Percentiles rank a stretch among this genome's conserved stretches.
Conservation (phyloP, 2,113 vertebrate species). For the Ageneiosus marmoratus region DNA sequence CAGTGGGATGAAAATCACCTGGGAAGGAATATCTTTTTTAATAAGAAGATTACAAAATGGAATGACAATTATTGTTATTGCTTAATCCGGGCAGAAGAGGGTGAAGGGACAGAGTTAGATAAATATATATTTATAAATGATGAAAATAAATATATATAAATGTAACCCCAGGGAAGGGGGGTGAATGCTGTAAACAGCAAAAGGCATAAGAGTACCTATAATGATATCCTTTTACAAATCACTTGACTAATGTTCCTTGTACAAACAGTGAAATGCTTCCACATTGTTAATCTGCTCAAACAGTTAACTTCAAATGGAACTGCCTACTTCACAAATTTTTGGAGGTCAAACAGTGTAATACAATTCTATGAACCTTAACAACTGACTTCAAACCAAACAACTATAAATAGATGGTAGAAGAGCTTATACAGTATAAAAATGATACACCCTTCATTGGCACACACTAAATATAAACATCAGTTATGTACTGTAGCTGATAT, state of each 20-base stretch:
- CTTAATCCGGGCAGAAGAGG: no score
- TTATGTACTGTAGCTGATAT: not conserved
- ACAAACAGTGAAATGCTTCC: no score
- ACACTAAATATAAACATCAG: not conserved
- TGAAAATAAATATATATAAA: no score
- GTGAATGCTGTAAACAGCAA: no score
- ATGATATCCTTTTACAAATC: no score
- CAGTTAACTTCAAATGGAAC: not conserved
- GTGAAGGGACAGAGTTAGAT: no score
- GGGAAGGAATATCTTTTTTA: not conserved
- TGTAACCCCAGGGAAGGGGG: no score
- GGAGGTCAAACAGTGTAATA: not conserved
- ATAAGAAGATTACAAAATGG: not conserved
- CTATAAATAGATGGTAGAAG: not conserved
- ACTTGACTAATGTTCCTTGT: no score
- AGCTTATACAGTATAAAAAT: not conserved
- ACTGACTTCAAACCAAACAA: not conserved
- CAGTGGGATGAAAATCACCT: not conserved
- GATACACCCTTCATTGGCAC: not conserved
- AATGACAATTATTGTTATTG: no score
- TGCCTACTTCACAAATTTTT: not conserved
- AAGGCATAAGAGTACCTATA: no score
- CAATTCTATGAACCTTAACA: not conserved
- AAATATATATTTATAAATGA: no score
- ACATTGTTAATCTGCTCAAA: no score